A percentile compares a stretch with the other conserved stretches of the same genome.
These are phyloP conservation scores for Sweltsa coloradensis DNA, from an alignment of 1,140 invertebrate species.

Conservation along the genomic window DNA sequence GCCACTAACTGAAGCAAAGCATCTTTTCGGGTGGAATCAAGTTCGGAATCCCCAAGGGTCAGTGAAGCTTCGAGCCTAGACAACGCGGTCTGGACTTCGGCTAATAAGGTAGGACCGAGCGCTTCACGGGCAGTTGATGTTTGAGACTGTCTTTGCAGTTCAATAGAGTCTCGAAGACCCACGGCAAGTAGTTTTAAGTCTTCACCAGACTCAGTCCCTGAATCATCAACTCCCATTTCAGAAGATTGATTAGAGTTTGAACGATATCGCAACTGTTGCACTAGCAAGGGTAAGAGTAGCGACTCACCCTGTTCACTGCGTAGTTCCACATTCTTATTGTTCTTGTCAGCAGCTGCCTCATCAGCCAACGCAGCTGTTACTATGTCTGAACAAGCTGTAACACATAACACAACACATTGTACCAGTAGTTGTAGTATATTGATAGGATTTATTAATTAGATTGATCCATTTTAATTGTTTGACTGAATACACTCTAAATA, in stretches of 20 bases:
- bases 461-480: too few species aligned
- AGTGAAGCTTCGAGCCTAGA: conserved; percentile 57
- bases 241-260: conserved; percentile 19
- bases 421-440: too few species aligned
- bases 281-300: conserved; percentile 43
- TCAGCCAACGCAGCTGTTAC: conserved; percentile 21
- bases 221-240: conserved; percentile 34
- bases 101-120: conserved; percentile 37
- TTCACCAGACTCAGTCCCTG: conserved; percentile 54
- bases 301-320: conserved; percentile 38
- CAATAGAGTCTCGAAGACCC: conserved; percentile 20
- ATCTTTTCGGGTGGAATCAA: conserved; percentile 39
- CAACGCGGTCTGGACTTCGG: conserved; percentile 66
- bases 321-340: not conserved
- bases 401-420: too few species aligned
- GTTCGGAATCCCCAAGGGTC: conserved; percentile 34
- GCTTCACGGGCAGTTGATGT: conserved; percentile 10
- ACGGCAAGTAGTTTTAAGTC: conserved; percentile 33
- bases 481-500: too few species aligned
- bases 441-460: too few species aligned
- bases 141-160: conserved; percentile 16
- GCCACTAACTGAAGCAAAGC: conserved; percentile 60
- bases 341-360: not conserved
- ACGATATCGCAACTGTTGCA: conserved; percentile 35
- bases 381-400: conserved; percentile 42